Conservation (phyloP, 2,113 vertebrate genomes). For the Leptodactylus fuscus region DNA sequence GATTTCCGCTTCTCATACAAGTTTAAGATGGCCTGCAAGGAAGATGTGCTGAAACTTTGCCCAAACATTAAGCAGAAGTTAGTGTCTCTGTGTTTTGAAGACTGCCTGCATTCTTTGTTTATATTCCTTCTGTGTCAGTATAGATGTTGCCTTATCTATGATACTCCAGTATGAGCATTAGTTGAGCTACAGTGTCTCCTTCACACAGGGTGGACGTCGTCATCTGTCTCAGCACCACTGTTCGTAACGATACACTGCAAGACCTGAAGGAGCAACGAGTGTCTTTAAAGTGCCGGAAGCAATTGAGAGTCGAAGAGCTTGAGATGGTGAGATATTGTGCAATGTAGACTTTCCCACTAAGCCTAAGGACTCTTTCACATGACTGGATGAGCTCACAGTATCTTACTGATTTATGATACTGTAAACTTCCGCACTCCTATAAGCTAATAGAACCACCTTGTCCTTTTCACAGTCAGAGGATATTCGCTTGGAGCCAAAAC, state of each 20-base stretch:
- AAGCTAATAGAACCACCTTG: too few species aligned
- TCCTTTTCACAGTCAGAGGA: conserved; percentile 86
- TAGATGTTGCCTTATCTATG: background rate
- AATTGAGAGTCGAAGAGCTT: conserved; percentile 94
- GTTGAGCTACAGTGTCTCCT: background rate
- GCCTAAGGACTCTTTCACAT: background rate
- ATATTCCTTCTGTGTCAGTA: too few species aligned
- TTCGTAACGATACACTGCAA: conserved; percentile 95
- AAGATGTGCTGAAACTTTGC: conserved; percentile 94
- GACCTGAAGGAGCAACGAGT: conserved; percentile 93
- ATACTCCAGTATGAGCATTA: background rate
- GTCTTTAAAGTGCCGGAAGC: conserved; percentile 93
- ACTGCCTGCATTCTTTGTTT: too few species aligned
- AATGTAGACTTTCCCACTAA: background rate
- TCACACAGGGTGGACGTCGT: conserved; percentile 91
- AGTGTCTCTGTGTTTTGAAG: conserved; percentile 54
- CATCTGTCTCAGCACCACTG: conserved; percentile 93
- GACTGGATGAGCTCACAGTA: too few species aligned
- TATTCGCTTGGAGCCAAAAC: conserved; percentile 93
- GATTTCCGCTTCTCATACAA: conserved; percentile 98
- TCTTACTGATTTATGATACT: background rate
- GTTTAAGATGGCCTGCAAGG: conserved; percentile 98
- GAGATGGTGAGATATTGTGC: conserved; percentile 84
- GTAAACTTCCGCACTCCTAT: too few species aligned
- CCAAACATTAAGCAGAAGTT: conserved; percentile 98